Base-by-base conservation (phyloP, 2,888 invertebrate genomes). In the Pardosa pseudoannulata region DNA sequence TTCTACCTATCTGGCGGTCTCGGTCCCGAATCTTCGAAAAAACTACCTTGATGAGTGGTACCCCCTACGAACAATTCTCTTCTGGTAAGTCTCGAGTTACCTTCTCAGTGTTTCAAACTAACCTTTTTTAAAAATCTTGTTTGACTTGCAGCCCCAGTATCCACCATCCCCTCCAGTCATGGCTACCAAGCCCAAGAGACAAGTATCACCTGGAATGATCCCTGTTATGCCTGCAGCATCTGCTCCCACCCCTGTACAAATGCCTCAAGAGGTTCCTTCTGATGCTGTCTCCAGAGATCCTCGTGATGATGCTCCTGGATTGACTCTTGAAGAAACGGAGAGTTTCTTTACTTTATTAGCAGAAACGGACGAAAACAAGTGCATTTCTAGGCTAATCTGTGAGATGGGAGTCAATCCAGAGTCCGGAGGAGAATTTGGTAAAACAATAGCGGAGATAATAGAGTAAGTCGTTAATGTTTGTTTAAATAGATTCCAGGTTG, bases 341-440 rank as follows among this genome's bases (percentile, higher is more conserved):
- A 79, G 76, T 29, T 87, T 87, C 64, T 87, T 87, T 29, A 76
- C 80, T 19, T 70, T 87, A 0, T 39, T 87, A 0, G 70, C 87
- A 13, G 87, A 87, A 41, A 87, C 87, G 0, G 87, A 87, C n/a
- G 87, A 80, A 28, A 80, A 36, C 46, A 75, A 76, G 41, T 87
- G 87, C 72, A 87, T 87, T 19, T 87, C 87, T n/a, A 75, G 87
- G 16, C 41, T 87, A 29, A 65, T 87, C 5, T 87, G 87, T 67
- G 87, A 87, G 67, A 75, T 87, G 75, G 87, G 87, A 32, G 87
- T 76, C 0, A 50, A 87, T 75, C 80, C 87, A 7, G 23, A 1
- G 16, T 75, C 32, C n/a, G 67, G 79, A 11, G 87, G 87, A 31
- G 80, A 76, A 28, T 50, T 87, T n/a, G 87, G 80, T 0, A 41